phyloP scores from a whole-genome alignment of 2,113 vertebrate species.

The Melanerpes formicivorus region DNA sequence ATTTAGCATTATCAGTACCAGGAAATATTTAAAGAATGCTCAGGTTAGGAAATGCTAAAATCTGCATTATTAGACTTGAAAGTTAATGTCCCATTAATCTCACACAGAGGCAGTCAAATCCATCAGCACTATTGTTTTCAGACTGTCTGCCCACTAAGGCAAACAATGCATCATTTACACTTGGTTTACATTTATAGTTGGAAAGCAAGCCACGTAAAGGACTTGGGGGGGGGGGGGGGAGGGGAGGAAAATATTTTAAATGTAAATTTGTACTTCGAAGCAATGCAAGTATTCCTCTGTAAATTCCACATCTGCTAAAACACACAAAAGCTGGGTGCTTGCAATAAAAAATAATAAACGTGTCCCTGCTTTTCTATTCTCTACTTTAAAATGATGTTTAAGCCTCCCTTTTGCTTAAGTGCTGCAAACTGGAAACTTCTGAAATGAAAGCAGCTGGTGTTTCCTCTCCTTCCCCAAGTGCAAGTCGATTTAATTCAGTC shows the following conservation, averaged over 20 bases:
- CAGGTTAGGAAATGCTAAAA: slow-evolving; percentile 22
- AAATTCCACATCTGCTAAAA: slow-evolving; percentile 52
- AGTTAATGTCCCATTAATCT: slow-evolving; percentile 57
- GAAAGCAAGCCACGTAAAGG: slow-evolving; percentile 23
- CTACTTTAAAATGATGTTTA: slow-evolving; percentile 23
- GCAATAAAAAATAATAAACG: slow-evolving; percentile 25
- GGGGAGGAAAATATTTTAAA: slow-evolving; percentile 14
- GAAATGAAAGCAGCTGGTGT: slow-evolving; percentile 51
- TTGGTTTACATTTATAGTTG: slow-evolving; percentile 58
- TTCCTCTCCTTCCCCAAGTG: background rate
- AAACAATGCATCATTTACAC: slow-evolving; percentile 67
- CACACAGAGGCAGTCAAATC: slow-evolving; percentile 32
- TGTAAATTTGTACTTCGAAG: slow-evolving; percentile 24
- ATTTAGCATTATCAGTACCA: background rate
- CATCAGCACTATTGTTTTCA: slow-evolving; percentile 60
- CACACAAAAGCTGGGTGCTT: slow-evolving; percentile 19
- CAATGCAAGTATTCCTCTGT: slow-evolving; percentile 20
- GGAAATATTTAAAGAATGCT: slow-evolving; percentile 21
- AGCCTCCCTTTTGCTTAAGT: slow-evolving; percentile 11
- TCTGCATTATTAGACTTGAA: slow-evolving; percentile 47
- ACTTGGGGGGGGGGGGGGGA: background rate
- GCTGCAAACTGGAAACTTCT: slow-evolving; percentile 40
- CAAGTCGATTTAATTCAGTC: slow-evolving; percentile 5
- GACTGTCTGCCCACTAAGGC: slow-evolving; percentile 53
- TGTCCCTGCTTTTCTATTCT: background rate